Evolutionary conservation across 2,888 invertebrate species (phyloP).

Genomic region (Plebejus anna): DNA sequence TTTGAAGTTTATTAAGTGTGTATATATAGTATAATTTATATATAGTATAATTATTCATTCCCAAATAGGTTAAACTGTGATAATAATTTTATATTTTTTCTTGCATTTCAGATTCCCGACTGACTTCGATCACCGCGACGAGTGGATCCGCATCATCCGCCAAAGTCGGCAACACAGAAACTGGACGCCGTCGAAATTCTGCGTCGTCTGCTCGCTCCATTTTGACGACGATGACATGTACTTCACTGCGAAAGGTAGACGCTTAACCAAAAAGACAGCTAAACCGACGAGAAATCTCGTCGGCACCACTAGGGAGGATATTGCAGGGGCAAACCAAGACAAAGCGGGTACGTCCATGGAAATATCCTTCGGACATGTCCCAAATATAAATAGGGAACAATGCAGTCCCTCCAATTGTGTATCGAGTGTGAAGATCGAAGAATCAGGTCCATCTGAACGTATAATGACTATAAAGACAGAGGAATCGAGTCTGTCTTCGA

Average conservation of each 20-base stretch:
- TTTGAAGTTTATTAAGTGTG: neutral
- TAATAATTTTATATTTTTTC: neutral
- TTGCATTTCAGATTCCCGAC: slow-evolving; percentile 19
- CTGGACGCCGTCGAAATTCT: slow-evolving; percentile 35
- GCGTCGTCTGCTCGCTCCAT: slow-evolving; percentile 36
- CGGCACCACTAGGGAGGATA: neutral
- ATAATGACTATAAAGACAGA: neutral
- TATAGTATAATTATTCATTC: too few species aligned
- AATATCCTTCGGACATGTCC: neutral
- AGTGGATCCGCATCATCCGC: slow-evolving; percentile 35
- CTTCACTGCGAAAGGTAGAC: slow-evolving; percentile 33
- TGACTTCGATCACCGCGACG: slow-evolving; percentile 31
- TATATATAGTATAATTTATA: too few species aligned
- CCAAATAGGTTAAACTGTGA: too few species aligned
- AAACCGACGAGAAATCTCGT: slow-evolving; percentile 25
- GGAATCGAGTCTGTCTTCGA: neutral
- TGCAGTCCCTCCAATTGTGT: neutral
- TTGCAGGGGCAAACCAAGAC: neutral
- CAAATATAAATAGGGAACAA: neutral
- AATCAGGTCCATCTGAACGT: neutral
- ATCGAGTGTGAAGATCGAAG: neutral
- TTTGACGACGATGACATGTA: slow-evolving; percentile 33
- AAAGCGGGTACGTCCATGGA: neutral
- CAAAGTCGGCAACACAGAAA: slow-evolving; percentile 32
- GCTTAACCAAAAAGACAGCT: slow-evolving; percentile 30